Evolutionary conservation across 2,888 invertebrate species (phyloP).

Genomic region (Macrophya alboannulata): DNA sequence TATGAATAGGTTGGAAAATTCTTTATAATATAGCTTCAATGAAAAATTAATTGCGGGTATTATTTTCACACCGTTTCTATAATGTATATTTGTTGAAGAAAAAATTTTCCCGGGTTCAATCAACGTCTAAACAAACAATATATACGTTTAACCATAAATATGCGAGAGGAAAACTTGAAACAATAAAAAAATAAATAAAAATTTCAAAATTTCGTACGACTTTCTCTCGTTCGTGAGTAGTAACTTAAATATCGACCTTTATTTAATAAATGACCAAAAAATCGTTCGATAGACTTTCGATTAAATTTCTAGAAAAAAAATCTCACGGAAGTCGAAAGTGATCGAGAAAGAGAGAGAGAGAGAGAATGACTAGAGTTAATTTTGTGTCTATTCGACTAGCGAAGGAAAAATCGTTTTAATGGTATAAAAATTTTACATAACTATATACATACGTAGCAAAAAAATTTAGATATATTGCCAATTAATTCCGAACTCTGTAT

Average conservation of each 20-base stretch:
- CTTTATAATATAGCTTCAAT: neutral
- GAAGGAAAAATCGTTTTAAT: neutral
- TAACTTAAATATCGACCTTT: neutral
- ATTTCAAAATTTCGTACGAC: neutral
- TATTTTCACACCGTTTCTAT: neutral
- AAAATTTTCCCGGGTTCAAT: neutral
- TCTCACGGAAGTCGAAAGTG: neutral
- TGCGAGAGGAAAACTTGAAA: neutral
- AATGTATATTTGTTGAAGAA: too few relatives aligned
- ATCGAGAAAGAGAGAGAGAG: neutral
- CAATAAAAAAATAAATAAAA: neutral
- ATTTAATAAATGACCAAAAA: neutral
- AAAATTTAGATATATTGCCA: neutral
- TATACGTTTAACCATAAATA: neutral
- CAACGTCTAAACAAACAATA: neutral
- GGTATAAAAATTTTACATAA: neutral
- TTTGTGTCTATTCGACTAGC: neutral
- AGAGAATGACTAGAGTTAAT: neutral
- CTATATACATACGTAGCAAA: neutral
- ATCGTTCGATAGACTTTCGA: slow-evolving; percentile 24
- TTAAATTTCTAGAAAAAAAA: slow-evolving; percentile 40
- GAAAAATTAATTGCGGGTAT: neutral
- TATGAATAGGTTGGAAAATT: neutral
- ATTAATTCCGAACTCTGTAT: neutral
- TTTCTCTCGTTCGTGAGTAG: neutral